Conservation (phyloP, 2,797 vertebrate genomes). For the Danio tinwini region DNA sequence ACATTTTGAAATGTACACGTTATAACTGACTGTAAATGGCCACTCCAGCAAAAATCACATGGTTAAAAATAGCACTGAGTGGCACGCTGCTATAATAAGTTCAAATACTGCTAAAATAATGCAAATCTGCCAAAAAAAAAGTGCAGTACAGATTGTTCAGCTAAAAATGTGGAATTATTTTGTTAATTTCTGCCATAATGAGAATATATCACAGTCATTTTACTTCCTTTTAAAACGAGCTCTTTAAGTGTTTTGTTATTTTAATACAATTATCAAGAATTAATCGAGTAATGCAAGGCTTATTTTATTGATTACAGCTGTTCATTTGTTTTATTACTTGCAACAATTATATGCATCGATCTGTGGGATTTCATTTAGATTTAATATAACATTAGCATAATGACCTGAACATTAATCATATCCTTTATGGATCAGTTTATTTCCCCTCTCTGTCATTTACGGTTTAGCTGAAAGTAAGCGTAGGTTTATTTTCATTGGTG, state of each 20-base stretch:
- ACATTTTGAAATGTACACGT: neutral
- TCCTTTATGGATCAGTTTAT: neutral
- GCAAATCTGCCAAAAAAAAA: neutral
- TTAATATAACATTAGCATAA: constrained; percentile 30
- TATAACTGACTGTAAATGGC: neutral
- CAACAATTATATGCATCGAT: constrained; percentile 2
- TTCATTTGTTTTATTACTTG: constrained; percentile 22
- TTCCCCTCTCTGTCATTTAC: constrained; percentile 2
- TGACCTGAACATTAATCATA: constrained; percentile 15
- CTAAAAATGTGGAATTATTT: neutral
- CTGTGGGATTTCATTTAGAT: constrained; percentile 32
- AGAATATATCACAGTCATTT: neutral
- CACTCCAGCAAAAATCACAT: neutral
- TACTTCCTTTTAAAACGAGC: neutral
- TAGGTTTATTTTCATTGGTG: constrained; percentile 15
- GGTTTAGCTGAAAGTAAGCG: neutral
- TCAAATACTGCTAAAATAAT: neutral
- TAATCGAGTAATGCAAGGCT: constrained; percentile 13
- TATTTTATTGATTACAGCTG: neutral
- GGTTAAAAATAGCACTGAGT: neutral
- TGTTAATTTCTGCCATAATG: neutral
- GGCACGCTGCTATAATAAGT: neutral
- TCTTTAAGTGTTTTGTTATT: neutral
- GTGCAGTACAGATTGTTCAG: neutral
- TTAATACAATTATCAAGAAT: constrained; percentile 9